phyloP scores from a whole-genome alignment of 1,140 invertebrate species.

The Drosophila malerkotliana region DNA sequence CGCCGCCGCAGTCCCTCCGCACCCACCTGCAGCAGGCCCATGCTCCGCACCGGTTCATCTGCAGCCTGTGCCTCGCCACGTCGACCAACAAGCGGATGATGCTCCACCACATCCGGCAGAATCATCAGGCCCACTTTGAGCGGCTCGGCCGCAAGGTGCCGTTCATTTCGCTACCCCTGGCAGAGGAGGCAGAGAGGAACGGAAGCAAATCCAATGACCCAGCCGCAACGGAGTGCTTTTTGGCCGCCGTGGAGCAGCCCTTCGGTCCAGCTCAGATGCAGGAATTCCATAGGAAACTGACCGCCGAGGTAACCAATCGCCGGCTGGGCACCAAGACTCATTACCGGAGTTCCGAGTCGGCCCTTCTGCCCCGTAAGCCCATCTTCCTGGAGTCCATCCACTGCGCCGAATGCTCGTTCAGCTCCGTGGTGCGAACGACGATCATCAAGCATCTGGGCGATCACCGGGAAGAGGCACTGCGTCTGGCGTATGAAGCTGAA shows the following conservation, averaged over 20 bases:
- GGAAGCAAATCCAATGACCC: background rate
- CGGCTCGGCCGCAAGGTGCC: slow-evolving; percentile 20
- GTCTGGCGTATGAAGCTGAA: background rate
- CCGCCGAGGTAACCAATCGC: slow-evolving; percentile 25
- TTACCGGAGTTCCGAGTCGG: slow-evolving; percentile 37
- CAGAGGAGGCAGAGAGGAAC: background rate
- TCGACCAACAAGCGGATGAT: slow-evolving; percentile 38
- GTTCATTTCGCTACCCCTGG: slow-evolving; percentile 17
- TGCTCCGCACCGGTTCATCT: slow-evolving; percentile 43
- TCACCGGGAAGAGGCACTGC: slow-evolving; percentile 16
- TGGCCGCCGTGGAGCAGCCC: slow-evolving; percentile 33
- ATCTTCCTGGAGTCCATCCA: background rate
- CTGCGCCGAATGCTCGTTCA: slow-evolving; percentile 37
- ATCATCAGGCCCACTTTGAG: slow-evolving; percentile 20
- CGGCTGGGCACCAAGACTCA: slow-evolving; percentile 11
- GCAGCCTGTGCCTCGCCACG: slow-evolving; percentile 56
- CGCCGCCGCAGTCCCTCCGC: slow-evolving; percentile 11
- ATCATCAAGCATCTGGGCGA: slow-evolving; percentile 28
- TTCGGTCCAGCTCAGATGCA: slow-evolving; percentile 43
- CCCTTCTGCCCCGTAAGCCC: background rate
- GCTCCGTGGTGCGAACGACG: fast-evolving
- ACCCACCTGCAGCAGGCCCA: slow-evolving; percentile 44
- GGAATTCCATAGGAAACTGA: slow-evolving; percentile 20
- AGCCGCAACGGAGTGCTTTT: background rate
- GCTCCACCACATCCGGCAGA: slow-evolving; percentile 32